Percentiles rank a stretch among this genome's conserved stretches.
These are phyloP conservation scores for Leptinotarsa rubiginosa DNA, from an alignment of 2,888 invertebrate genomes.

Conservation along the genomic window DNA sequence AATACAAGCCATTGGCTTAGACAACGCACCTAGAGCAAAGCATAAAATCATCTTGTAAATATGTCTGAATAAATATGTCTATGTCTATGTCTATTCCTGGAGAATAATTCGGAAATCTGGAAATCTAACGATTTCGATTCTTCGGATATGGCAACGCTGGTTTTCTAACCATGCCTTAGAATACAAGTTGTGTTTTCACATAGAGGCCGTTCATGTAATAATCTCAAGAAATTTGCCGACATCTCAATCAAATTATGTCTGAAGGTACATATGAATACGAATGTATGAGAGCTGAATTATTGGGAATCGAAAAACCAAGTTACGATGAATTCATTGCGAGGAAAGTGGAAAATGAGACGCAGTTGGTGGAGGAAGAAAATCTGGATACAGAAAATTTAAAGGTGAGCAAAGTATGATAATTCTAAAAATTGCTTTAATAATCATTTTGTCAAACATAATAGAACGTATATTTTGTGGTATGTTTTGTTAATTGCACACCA, in stretches of 20 bases:
- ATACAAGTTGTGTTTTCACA: background rate
- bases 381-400: conserved; percentile 68
- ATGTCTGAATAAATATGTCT: too few species aligned
- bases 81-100: too few species aligned
- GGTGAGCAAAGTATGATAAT: conserved; percentile 56
- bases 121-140: background rate
- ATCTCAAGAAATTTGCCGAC: background rate
- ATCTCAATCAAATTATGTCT: conserved; percentile 65
- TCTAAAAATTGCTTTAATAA: background rate
- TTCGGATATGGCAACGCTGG: background rate
- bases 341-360: conserved; percentile 65
- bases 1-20: too few species aligned
- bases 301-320: conserved; percentile 78
- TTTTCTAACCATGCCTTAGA: background rate
- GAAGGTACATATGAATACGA: conserved; percentile 81
- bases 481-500: too few species aligned
- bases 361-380: conserved; percentile 67
- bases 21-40: too few species aligned
- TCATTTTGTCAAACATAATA: background rate
- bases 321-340: conserved; percentile 75
- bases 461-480: too few species aligned
- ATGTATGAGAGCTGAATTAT: conserved; percentile 81
- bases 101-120: background rate
- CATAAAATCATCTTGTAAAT: too few species aligned
- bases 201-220: background rate